A percentile compares a stretch with the other conserved stretches of the same genome.
Conservation (phyloP, 2,797 vertebrate genomes). For the Lagodon rhomboides region DNA sequence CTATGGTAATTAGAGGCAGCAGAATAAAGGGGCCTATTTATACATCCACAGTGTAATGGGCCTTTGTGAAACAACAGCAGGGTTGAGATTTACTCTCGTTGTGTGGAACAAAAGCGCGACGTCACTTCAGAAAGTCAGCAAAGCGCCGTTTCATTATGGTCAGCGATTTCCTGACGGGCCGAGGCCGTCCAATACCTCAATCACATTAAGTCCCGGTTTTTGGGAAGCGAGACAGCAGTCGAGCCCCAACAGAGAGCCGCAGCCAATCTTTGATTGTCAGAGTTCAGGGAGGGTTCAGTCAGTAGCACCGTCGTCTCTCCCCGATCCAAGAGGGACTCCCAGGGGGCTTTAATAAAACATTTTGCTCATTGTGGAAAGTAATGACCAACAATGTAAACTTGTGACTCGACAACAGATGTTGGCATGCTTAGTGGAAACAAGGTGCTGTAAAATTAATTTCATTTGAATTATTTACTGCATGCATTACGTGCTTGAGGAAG, state of each 20-base stretch:
- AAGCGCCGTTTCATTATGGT: constrained; percentile 80
- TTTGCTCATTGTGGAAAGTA: constrained; percentile 91
- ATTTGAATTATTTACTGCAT: constrained; percentile 92
- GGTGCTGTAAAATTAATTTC: constrained; percentile 89
- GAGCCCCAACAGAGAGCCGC: constrained; percentile 75
- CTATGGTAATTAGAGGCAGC: constrained; percentile 63
- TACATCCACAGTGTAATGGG: constrained; percentile 51
- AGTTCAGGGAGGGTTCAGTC: constrained; percentile 88
- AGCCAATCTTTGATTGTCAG: constrained; percentile 85
- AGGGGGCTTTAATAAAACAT: constrained; percentile 90
- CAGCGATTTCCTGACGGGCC: constrained; percentile 85
- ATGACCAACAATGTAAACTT: constrained; percentile 89
- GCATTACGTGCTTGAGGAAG: constrained; percentile 90
- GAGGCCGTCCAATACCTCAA: constrained; percentile 82
- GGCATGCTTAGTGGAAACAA: constrained; percentile 87
- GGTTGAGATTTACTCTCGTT: constrained; percentile 73
- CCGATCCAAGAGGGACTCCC: constrained; percentile 85
- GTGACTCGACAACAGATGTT: constrained; percentile 90
- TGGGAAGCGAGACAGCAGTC: constrained; percentile 78
- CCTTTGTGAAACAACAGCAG: constrained; percentile 76
- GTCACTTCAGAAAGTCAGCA: constrained; percentile 82
- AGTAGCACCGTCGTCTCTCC: constrained; percentile 84
- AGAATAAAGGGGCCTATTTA: constrained; percentile 64
- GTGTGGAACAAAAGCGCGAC: constrained; percentile 75
- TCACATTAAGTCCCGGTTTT: constrained; percentile 81